These are phyloP conservation scores for Thyatira batis DNA, from an alignment of 2,888 invertebrate species.

Conservation along the genomic window DNA sequence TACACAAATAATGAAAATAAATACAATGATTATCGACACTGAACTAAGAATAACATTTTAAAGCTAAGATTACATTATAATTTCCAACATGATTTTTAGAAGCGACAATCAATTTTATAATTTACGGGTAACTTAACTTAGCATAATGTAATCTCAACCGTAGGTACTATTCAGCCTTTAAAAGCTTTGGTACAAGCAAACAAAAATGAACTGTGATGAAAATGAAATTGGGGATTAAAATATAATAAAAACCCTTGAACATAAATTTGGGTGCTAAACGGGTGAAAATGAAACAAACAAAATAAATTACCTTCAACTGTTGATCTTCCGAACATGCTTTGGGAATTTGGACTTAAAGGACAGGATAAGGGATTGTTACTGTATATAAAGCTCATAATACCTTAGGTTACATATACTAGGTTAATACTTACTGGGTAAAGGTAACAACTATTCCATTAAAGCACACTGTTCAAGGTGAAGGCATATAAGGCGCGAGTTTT, in stretches of 20 bases:
- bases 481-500: conserved; percentile 8
- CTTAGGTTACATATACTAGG: conserved; percentile 31
- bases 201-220: not conserved
- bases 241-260: conserved; percentile 7
- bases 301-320: conserved; percentile 71
- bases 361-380: conserved; percentile 47
- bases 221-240: not conserved
- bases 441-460: conserved; percentile 53
- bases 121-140: not conserved
- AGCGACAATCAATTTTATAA: not conserved
- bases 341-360: conserved; percentile 51
- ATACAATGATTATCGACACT: not conserved
- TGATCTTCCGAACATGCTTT: conserved; percentile 76
- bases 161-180: not conserved
- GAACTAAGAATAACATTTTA: not conserved
- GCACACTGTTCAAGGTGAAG: conserved; percentile 34
- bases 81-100: no score
- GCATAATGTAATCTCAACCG: not conserved
- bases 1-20: no score
- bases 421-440: conserved; percentile 41
- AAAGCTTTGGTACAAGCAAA: not conserved
- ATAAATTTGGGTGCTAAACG: conserved; percentile 20
- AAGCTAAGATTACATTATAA: not conserved
- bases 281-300: conserved; percentile 50
- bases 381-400: conserved; percentile 35